Evolutionary conservation across 2,113 vertebrate species (phyloP).

Genomic region (Ahaetulla prasina): DNA sequence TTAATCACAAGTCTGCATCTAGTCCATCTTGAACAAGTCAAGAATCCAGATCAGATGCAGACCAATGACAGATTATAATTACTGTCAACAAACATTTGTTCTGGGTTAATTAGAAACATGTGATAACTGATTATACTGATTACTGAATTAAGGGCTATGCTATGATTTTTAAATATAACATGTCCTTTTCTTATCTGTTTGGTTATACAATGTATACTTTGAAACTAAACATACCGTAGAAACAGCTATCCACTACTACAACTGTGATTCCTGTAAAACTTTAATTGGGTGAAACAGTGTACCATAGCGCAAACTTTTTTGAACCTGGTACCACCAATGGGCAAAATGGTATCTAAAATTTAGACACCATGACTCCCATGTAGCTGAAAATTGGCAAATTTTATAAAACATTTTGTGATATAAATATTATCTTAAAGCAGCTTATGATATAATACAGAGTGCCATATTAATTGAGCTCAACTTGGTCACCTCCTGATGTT

Average conservation of each 20-base stretch:
- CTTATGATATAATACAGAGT: background rate
- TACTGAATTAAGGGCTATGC: background rate
- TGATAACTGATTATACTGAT: slow-evolving; percentile 37
- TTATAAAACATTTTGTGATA: background rate
- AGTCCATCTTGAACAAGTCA: background rate
- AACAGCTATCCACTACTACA: background rate
- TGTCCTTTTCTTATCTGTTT: slow-evolving; percentile 1
- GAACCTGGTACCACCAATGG: background rate
- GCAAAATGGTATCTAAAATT: background rate
- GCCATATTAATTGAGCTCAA: background rate
- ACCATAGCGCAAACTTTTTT: background rate
- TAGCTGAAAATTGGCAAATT: background rate
- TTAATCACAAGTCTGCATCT: background rate
- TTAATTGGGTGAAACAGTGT: background rate
- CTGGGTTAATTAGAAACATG: slow-evolving; percentile 58
- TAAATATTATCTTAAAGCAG: background rate
- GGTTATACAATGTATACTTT: background rate
- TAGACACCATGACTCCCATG: background rate
- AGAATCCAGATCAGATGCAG: background rate
- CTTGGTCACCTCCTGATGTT: background rate
- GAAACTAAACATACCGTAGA: background rate
- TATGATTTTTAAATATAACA: slow-evolving; percentile 14
- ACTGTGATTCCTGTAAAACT: background rate
- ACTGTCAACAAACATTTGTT: slow-evolving; percentile 46
- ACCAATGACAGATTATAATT: slow-evolving; percentile 46